Percentiles rank a stretch among this genome's conserved stretches.
Conservation (phyloP, 2,797 vertebrate genomes). For the Holocentrus rufus region DNA sequence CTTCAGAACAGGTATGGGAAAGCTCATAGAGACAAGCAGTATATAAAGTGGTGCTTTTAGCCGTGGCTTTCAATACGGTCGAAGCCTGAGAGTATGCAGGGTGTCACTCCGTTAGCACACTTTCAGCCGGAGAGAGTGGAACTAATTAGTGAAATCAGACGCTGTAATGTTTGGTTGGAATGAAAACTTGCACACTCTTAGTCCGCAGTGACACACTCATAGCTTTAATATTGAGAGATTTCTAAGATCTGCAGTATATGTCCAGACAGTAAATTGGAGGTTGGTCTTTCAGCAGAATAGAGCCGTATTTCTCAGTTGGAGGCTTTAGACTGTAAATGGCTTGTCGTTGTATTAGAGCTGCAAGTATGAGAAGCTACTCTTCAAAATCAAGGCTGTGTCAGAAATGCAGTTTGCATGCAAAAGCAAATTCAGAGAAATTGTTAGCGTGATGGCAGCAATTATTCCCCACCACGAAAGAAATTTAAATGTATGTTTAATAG, state of each 20-base stretch:
- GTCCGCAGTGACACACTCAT: neutral
- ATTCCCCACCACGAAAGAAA: neutral
- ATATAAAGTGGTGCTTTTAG: neutral
- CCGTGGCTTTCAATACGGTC: neutral
- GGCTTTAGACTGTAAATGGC: neutral
- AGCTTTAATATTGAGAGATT: neutral
- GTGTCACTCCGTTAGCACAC: neutral
- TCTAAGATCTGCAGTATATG: neutral
- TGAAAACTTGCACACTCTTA: neutral
- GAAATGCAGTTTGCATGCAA: neutral
- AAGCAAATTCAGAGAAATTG: neutral
- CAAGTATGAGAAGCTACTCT: no score
- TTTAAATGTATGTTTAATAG: conserved; percentile 30
- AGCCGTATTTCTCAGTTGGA: neutral
- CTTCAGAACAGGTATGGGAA: neutral
- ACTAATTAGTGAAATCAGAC: no score
- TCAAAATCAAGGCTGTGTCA: neutral
- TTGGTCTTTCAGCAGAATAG: conserved; percentile 2
- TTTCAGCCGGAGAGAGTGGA: no score
- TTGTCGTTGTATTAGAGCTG: neutral
- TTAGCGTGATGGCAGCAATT: neutral
- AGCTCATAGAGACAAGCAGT: neutral
- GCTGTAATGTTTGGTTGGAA: neutral
- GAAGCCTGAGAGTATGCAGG: neutral
- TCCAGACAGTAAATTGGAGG: neutral